Percentiles rank a stretch among this genome's conserved stretches.
These are phyloP conservation scores for Pomacea maculata DNA, from an alignment of 1,140 invertebrate species.

Conservation along the genomic window DNA sequence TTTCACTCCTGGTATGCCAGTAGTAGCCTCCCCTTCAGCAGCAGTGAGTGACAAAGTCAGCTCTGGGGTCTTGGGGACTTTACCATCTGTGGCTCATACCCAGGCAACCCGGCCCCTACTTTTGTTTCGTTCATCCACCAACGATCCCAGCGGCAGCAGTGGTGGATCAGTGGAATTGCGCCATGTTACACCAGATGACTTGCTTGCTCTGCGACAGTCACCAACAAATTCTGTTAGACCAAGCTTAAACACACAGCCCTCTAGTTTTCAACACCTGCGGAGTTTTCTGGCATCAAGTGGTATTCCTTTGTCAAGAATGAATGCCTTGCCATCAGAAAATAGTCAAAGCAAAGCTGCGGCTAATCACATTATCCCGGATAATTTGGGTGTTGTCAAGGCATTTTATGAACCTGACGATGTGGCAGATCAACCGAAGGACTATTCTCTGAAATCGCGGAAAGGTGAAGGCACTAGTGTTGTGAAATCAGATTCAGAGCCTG, in stretches of 20 bases:
- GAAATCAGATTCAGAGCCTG: background rate
- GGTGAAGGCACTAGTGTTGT: background rate
- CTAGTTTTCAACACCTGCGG: slow-evolving; percentile 2
- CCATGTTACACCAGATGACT: slow-evolving; percentile 4
- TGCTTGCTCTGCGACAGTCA: slow-evolving; percentile 13
- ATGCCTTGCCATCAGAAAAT: background rate
- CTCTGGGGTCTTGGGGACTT: background rate
- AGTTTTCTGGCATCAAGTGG: background rate
- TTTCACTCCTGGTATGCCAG: background rate
- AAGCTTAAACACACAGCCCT: background rate
- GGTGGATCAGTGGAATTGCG: slow-evolving; percentile 7
- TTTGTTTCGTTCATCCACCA: background rate
- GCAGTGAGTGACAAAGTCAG: background rate
- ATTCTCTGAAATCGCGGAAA: slow-evolving; percentile 13
- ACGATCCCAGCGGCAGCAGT: background rate
- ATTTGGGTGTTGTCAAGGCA: background rate
- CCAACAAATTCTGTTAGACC: slow-evolving; percentile 14
- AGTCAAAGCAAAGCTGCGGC: background rate
- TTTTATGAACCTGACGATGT: background rate
- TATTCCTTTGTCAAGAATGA: background rate
- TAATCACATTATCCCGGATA: background rate
- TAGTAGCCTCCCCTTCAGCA: slow-evolving; percentile 3
- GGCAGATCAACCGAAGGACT: slow-evolving; percentile 12
- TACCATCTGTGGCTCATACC: slow-evolving; percentile 1
- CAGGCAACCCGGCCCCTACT: slow-evolving; percentile 15